phyloP scores from a whole-genome alignment of 2,888 invertebrate genomes.

The Mimumesa dahlbomi region DNA sequence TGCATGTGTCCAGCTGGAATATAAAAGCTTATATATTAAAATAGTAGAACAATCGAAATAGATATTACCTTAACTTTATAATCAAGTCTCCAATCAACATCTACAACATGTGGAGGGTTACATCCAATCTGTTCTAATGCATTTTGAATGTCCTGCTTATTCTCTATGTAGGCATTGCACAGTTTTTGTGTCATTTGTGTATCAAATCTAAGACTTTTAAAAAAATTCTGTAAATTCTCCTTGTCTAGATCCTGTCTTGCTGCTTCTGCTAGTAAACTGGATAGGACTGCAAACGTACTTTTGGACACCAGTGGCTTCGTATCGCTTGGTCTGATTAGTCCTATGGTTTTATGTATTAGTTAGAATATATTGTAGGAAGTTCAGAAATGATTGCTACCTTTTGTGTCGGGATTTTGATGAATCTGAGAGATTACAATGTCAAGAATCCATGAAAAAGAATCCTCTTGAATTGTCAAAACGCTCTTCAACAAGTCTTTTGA shows the following conservation, averaged over 20 bases:
- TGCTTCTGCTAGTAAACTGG: too few relatives aligned
- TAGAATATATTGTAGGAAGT: too few relatives aligned
- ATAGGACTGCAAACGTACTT: too few relatives aligned
- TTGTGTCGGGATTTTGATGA: too few relatives aligned
- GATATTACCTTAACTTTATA: slow-evolving; percentile 77
- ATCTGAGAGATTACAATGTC: too few relatives aligned
- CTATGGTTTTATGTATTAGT: too few relatives aligned
- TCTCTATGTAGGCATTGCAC: slow-evolving; percentile 64
- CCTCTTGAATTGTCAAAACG: too few relatives aligned
- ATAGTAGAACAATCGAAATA: slow-evolving; percentile 11
- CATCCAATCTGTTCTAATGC: slow-evolving; percentile 72
- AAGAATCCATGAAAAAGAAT: too few relatives aligned
- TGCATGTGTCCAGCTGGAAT: slow-evolving; percentile 68
- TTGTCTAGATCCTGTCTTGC: slow-evolving; percentile 70
- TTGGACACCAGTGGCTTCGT: too few relatives aligned
- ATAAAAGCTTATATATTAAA: slow-evolving; percentile 17
- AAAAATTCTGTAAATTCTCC: slow-evolving; percentile 65
- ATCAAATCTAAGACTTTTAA: slow-evolving; percentile 61
- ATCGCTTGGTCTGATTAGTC: too few relatives aligned
- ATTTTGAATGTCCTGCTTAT: slow-evolving; percentile 67
- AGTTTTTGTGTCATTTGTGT: slow-evolving; percentile 69
- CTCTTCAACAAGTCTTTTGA: too few relatives aligned
- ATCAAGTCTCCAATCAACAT: slow-evolving; percentile 78
- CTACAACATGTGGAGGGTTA: slow-evolving; percentile 74
- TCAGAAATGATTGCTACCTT: too few relatives aligned